Base-by-base conservation (phyloP, 1,140 invertebrate species). In the Holcopasites calliopsidis region DNA sequence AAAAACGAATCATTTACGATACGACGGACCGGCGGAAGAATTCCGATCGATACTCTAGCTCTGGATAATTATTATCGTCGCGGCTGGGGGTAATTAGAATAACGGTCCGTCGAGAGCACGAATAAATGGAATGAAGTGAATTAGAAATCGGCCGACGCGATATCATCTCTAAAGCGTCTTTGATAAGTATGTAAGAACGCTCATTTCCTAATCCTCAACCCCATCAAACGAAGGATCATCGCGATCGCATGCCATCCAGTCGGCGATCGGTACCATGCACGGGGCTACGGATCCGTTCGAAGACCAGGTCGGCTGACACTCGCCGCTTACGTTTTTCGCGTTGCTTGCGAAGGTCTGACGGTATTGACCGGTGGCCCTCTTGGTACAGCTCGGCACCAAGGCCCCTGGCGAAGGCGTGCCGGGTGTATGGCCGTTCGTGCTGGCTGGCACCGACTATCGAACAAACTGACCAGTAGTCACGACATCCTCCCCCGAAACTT, bases 381-480 rank as follows among this genome's bases (percentile, higher is more conserved):
- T 91, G 91, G 91, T 83, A 91, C 91, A 89, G 86, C 87, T 86
- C 87, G 90, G 90, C 89, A 92, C 91, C 90, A 90, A 91, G 89
- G 91, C 86, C 87, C 80, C 78, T 76, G 73, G 73, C 70, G 81
- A n/a, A 82, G 82, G 84, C 84, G 83, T 75, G 74, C 54, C 82
- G 84, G 82, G 78, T 89, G 85, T 88, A 88, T 89, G 90, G 87
- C 86, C 86, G 90, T 89, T 88, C 82, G 82, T 83, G 79, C 89
- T 87, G 88, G 88, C 90, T 91, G 89, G 91, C 88, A 92, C 91
- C 90, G 85, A 91, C 90, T 92, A 92, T 92, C 88, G 91, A 92
- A 92, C 91, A 92, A 92, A 91, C 91, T 92, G 91, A 92, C 91
- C 90, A 92, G 87, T 90, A 91, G 91, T 92, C 90, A 92, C 91